phyloP scores from a whole-genome alignment of 2,113 vertebrate genomes.

The Pimephales promelas region DNA sequence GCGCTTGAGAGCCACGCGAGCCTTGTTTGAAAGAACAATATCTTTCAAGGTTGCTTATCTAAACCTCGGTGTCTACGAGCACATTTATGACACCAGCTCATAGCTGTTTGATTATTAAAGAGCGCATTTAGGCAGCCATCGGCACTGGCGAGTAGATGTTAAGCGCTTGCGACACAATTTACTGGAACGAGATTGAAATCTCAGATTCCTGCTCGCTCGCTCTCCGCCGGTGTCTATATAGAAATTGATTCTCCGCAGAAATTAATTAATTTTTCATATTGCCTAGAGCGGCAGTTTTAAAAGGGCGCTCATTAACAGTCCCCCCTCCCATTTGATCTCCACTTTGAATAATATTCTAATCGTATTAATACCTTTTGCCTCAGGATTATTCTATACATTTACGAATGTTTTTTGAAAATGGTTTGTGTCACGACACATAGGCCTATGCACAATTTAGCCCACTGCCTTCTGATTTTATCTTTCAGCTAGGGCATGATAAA shows the following conservation, averaged over 20 bases:
- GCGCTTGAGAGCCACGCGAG: background rate
- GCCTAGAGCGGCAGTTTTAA: constrained; percentile 99
- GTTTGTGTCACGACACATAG: constrained; percentile 91
- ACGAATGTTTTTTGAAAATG: constrained; percentile 96
- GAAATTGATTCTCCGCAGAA: constrained; percentile 99
- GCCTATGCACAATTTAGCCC: constrained; percentile 97
- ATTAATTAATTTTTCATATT: constrained; percentile 99
- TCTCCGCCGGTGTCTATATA: constrained; percentile 85
- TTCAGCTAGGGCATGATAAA: constrained; percentile 86
- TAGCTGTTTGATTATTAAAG: constrained; percentile 29
- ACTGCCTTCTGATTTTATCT: constrained; percentile 84
- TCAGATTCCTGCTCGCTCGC: constrained; percentile 72
- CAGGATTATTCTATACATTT: constrained; percentile 98
- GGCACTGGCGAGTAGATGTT: constrained; percentile 65
- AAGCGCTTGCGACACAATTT: constrained; percentile 78
- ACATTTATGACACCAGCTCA: constrained; percentile 2
- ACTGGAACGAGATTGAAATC: constrained; percentile 76
- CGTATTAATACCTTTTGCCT: constrained; percentile 99
- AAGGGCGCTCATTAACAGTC: constrained; percentile 92
- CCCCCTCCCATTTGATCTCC: constrained; percentile 79
- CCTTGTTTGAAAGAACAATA: constrained; percentile 1
- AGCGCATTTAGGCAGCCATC: constrained; percentile 12
- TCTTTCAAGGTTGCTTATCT: background rate
- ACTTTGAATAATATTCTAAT: constrained; percentile 97
- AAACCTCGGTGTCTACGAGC: background rate